Evolutionary conservation across 2,113 vertebrate species (phyloP).

Genomic region (Trinectes maculatus): DNA sequence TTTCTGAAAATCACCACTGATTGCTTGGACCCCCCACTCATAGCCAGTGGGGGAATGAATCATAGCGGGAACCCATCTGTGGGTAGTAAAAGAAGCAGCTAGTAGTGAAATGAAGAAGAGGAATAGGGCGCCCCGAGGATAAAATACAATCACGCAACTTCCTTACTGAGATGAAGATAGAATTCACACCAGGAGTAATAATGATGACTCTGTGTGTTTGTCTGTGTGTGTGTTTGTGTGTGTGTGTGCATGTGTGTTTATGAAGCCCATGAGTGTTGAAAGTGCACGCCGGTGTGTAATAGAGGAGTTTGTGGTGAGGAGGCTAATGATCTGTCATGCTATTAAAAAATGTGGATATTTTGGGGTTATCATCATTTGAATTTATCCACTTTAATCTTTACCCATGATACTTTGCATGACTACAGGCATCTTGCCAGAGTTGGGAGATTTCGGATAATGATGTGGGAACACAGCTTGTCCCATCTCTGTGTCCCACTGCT

Average conservation of each 20-base stretch:
- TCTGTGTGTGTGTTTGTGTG: background rate
- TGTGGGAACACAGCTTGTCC: too few relatives aligned
- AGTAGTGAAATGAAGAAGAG: slow-evolving; percentile 56
- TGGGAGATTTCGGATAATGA: too few relatives aligned
- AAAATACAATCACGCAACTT: slow-evolving; percentile 43
- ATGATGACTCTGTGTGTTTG: slow-evolving; percentile 17
- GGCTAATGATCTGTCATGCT: background rate
- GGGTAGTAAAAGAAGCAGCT: slow-evolving; percentile 54
- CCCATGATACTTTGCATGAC: background rate
- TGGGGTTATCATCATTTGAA: background rate
- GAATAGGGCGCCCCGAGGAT: slow-evolving; percentile 50
- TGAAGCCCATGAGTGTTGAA: background rate
- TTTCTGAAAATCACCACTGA: background rate
- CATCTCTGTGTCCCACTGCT: too few relatives aligned
- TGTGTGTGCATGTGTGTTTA: background rate
- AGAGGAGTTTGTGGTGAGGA: background rate
- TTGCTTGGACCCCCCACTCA: background rate
- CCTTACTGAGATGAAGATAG: slow-evolving; percentile 57
- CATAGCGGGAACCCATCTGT: slow-evolving; percentile 45
- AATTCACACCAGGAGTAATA: slow-evolving; percentile 45
- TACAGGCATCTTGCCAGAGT: slow-evolving; percentile 16
- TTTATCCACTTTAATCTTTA: background rate
- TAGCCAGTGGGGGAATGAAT: slow-evolving; percentile 25
- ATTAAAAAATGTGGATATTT: slow-evolving; percentile 11
- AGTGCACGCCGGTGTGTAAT: slow-evolving; percentile 3